Conservation (phyloP, 2,797 vertebrate genomes). For the Masticophis lateralis region DNA sequence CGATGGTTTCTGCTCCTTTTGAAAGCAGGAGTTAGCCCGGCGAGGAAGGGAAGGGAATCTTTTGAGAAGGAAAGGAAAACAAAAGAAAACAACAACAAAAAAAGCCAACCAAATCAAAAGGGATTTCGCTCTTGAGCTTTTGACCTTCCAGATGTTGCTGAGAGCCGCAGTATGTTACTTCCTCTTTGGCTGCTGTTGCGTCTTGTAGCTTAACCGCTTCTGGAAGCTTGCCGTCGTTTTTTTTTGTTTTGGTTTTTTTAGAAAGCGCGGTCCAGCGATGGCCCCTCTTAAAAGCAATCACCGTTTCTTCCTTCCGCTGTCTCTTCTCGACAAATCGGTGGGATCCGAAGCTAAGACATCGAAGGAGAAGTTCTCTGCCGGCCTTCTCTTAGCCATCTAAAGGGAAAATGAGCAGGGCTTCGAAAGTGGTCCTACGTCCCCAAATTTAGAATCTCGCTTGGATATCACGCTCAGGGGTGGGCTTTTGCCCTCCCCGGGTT, state of each 20-base stretch:
- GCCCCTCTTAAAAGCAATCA: not conserved
- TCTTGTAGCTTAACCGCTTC: not conserved
- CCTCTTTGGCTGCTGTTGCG: not conserved
- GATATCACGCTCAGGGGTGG: not conserved
- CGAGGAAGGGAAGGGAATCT: not conserved
- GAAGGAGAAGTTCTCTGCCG: not conserved
- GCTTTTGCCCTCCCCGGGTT: too few relatives aligned
- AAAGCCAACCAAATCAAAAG: not conserved
- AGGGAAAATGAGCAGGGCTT: not conserved
- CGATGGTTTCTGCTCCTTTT: not conserved
- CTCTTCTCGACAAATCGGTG: not conserved
- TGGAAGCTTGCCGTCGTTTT: not conserved
- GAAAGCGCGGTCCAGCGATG: not conserved
- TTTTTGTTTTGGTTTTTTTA: not conserved
- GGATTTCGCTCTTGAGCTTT: not conserved
- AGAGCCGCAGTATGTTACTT: not conserved
- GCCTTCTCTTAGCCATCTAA: not conserved
- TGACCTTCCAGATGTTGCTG: not conserved
- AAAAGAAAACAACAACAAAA: too few relatives aligned
- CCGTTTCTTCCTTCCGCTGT: not conserved
- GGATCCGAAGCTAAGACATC: not conserved
- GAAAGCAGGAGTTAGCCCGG: not conserved
- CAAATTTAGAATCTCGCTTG: not conserved
- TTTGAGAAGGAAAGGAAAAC: not conserved
- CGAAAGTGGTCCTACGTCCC: not conserved